These are phyloP conservation scores for Pantala flavescens DNA, from an alignment of 1,140 invertebrate species.

Conservation along the genomic window DNA sequence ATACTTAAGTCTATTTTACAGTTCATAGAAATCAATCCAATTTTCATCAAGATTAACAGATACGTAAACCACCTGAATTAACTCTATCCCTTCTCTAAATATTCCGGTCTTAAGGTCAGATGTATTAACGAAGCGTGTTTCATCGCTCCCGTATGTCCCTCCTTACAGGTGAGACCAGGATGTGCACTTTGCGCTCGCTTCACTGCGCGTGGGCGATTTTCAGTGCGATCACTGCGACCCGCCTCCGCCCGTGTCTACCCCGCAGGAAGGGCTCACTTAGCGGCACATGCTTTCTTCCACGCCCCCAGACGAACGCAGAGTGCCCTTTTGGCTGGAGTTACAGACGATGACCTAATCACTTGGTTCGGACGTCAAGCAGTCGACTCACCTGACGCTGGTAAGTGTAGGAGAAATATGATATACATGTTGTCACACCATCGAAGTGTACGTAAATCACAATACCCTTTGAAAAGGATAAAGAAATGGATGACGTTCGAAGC, in stretches of 20 bases:
- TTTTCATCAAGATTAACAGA: too few species aligned
- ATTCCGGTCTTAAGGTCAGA: too few species aligned
- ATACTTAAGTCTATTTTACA: too few species aligned
- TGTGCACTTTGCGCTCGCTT: constrained; percentile 49
- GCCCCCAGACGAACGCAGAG: constrained; percentile 37
- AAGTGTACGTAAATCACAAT: too few species aligned
- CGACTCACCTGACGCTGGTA: constrained; percentile 11
- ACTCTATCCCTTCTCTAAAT: too few species aligned
- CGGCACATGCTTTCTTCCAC: constrained; percentile 50
- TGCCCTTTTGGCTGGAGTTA: constrained; percentile 43
- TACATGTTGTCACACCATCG: not conserved
- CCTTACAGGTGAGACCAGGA: constrained; percentile 32
- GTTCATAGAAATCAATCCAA: too few species aligned
- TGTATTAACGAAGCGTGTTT: too few species aligned
- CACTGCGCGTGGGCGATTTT: constrained; percentile 41
- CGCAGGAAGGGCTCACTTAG: constrained; percentile 43
- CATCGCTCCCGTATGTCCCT: not conserved
- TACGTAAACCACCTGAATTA: too few species aligned
- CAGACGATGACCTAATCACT: constrained; percentile 50
- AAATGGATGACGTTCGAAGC: too few species aligned
- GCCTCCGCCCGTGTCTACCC: constrained; percentile 50
- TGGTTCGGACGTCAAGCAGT: constrained; percentile 41
- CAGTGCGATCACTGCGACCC: constrained; percentile 45
- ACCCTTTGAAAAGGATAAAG: too few species aligned
- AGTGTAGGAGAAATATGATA: constrained; percentile 13